Conservation (phyloP, 2,113 vertebrate species). For the Mionectes macconnelli region DNA sequence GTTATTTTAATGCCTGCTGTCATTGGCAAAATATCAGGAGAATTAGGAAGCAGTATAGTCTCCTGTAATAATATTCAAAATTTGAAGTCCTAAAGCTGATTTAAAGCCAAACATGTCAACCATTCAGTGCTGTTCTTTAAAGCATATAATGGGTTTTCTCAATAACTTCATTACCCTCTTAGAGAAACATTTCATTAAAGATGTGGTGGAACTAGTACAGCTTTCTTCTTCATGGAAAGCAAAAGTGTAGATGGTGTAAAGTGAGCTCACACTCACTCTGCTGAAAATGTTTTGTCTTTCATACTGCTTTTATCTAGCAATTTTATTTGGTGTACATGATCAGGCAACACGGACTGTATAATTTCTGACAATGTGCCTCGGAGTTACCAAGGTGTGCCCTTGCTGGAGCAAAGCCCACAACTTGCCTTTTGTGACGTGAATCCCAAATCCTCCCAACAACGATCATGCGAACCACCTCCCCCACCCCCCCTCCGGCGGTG, state of each 20-base stretch:
- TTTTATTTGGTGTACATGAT: background rate
- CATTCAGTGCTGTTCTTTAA: background rate
- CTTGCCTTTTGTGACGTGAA: background rate
- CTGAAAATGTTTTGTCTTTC: background rate
- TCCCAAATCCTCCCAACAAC: background rate
- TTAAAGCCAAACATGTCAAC: background rate
- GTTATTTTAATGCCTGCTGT: background rate
- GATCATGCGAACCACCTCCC: accelerated
- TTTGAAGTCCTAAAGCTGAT: background rate
- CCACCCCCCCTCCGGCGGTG: accelerated
- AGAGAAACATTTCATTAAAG: background rate
- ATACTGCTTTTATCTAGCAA: background rate
- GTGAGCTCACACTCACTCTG: background rate
- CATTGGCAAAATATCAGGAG: background rate
- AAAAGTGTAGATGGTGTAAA: background rate
- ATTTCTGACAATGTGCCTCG: background rate
- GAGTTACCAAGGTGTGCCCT: background rate
- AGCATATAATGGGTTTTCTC: background rate
- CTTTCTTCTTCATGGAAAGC: background rate
- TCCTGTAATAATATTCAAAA: background rate
- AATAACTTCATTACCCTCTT: background rate
- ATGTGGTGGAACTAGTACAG: background rate
- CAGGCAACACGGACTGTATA: background rate
- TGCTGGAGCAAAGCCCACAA: background rate
- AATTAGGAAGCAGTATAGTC: background rate